These are phyloP conservation scores for Caenorhabditis sinica DNA, from an alignment of 2,888 invertebrate species.

Conservation along the genomic window DNA sequence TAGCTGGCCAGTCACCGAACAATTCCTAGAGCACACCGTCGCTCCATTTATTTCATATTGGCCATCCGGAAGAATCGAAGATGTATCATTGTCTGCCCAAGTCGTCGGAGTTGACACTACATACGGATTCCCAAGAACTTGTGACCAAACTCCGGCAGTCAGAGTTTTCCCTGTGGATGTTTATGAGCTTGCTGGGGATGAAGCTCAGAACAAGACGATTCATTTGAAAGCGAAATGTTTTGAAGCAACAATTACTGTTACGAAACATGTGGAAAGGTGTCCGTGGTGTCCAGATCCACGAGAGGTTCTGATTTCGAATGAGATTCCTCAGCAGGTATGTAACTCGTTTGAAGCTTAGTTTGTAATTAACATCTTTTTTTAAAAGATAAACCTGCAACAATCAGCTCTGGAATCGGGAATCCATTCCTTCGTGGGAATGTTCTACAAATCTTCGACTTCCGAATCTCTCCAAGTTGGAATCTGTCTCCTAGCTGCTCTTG, in stretches of 20 bases:
- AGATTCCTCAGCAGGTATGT: conserved; percentile 42
- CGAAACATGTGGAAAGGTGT: conserved; percentile 77
- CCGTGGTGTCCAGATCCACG: conserved; percentile 81
- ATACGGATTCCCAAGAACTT: conserved; percentile 80
- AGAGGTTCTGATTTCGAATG: conserved; percentile 51
- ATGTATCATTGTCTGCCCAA: conserved; percentile 73
- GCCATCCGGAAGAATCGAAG: conserved; percentile 69
- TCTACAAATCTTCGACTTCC: conserved; percentile 53
- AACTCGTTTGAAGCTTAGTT: background rate
- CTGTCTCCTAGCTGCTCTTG: conserved; percentile 69
- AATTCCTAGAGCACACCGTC: conserved; percentile 60
- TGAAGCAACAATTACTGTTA: conserved; percentile 78
- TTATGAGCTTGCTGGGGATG: conserved; percentile 24
- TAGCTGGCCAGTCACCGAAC: conserved; percentile 74
- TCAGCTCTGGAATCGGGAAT: conserved; percentile 47
- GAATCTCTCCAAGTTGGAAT: conserved; percentile 69
- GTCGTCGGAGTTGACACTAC: conserved; percentile 79
- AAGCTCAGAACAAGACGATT: conserved; percentile 53
- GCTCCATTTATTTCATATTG: conserved; percentile 64
- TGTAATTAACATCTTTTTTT: no score
- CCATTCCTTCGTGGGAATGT: conserved; percentile 48
- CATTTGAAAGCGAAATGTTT: conserved; percentile 79
- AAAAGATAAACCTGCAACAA: conserved; percentile 39
- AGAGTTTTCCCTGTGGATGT: conserved; percentile 60
- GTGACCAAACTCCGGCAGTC: conserved; percentile 78